Evolutionary conservation across 1,140 invertebrate species (phyloP).

Genomic region (Eriosoma lanigerum): DNA sequence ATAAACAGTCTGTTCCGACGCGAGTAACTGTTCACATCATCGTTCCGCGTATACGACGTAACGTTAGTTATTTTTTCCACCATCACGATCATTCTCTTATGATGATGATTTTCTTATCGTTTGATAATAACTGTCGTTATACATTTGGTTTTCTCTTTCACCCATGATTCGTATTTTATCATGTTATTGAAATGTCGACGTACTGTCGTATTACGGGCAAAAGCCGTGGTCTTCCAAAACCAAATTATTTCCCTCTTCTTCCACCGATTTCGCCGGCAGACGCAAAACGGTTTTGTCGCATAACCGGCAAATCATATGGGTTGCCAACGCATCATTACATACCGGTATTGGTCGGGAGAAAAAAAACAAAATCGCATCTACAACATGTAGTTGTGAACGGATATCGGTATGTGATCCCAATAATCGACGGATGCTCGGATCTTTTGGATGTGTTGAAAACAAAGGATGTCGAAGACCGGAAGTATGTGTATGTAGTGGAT

Average conservation of each 20-base stretch:
- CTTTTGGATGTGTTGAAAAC: constrained; percentile 65
- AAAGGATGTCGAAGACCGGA: constrained; percentile 61
- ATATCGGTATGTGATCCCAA: constrained; percentile 73
- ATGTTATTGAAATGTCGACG: constrained; percentile 57
- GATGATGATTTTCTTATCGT: no score
- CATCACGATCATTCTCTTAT: no score
- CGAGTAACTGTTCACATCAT: constrained; percentile 28
- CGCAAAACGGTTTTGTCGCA: constrained; percentile 75
- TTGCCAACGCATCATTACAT: constrained; percentile 76
- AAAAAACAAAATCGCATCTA: constrained; percentile 57
- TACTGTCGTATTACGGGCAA: constrained; percentile 80
- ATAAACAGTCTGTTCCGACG: constrained; percentile 50
- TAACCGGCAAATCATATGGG: constrained; percentile 79
- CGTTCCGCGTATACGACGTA: not conserved
- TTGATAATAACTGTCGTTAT: not conserved
- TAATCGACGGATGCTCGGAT: constrained; percentile 67
- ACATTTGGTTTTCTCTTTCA: not conserved
- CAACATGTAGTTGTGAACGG: constrained; percentile 66
- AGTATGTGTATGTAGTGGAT: constrained; percentile 74
- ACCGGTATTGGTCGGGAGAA: constrained; percentile 66
- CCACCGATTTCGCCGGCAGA: constrained; percentile 79
- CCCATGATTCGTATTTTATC: not conserved
- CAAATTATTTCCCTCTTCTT: constrained; percentile 80
- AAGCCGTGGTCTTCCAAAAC: constrained; percentile 75
- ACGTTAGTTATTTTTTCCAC: no score